Conservation (phyloP, 2,797 vertebrate genomes). For the Halcyon smyrnensis region DNA sequence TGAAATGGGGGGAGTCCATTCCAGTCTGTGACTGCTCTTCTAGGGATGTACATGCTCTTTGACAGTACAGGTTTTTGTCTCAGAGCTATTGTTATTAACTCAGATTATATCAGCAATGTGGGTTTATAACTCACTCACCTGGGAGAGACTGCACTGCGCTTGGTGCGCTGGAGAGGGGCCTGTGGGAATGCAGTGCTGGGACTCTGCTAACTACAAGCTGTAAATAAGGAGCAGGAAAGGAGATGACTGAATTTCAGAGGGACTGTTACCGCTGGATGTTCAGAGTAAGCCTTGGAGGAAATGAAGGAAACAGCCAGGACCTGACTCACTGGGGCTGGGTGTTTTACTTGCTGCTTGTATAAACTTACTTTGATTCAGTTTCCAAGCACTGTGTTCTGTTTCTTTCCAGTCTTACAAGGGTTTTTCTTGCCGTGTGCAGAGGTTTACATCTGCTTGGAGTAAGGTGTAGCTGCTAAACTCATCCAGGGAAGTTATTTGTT, state of each 20-base stretch:
- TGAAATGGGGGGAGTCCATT: background rate
- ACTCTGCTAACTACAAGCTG: background rate
- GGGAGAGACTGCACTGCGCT: background rate
- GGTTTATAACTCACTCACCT: background rate
- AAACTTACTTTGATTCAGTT: background rate
- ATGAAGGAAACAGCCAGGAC: conserved; percentile 16
- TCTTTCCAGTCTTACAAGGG: background rate
- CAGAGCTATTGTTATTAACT: background rate
- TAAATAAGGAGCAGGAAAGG: conserved; percentile 22
- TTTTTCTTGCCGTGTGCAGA: background rate
- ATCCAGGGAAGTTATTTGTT: background rate
- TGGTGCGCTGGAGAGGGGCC: background rate
- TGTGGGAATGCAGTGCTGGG: background rate
- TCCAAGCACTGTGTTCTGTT: background rate
- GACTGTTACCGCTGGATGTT: background rate
- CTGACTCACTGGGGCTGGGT: conserved; percentile 5
- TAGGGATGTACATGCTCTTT: background rate
- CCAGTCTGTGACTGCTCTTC: background rate
- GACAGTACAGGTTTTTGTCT: background rate
- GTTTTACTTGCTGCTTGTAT: conserved; percentile 25
- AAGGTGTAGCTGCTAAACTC: background rate
- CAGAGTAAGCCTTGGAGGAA: background rate
- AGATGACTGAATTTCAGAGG: background rate
- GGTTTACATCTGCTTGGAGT: background rate
- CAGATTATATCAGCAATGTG: background rate